phyloP scores from a whole-genome alignment of 2,797 vertebrate genomes.

The Trematomus bernacchii region DNA sequence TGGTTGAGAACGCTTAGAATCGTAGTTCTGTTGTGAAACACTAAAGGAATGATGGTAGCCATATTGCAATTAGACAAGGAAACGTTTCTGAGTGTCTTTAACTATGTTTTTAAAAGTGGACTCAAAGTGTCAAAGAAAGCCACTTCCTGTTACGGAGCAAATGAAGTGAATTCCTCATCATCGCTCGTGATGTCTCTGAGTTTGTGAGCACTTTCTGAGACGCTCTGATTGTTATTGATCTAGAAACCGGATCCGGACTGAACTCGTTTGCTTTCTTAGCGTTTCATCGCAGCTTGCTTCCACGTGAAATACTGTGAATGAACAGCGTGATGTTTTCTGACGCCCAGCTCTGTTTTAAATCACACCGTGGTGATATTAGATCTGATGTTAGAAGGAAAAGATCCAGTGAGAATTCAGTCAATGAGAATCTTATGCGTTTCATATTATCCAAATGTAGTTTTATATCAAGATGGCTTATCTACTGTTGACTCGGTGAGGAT shows the following conservation, averaged over 20 bases:
- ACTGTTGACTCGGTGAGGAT: background rate
- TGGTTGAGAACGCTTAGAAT: background rate
- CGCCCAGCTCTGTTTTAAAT: background rate
- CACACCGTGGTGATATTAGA: slow-evolving; percentile 16
- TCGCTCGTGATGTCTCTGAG: background rate
- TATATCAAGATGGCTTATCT: background rate
- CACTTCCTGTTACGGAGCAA: slow-evolving; percentile 1
- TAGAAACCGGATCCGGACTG: background rate
- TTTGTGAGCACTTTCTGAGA: slow-evolving; percentile 2
- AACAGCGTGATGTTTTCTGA: slow-evolving; percentile 6
- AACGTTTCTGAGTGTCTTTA: background rate
- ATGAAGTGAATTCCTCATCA: slow-evolving; percentile 4
- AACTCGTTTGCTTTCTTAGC: background rate
- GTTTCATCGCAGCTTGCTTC: background rate
- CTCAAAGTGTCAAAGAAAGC: background rate
- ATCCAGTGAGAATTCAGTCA: background rate
- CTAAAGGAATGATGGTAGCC: background rate
- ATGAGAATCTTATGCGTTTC: too few relatives aligned
- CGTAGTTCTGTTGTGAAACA: background rate
- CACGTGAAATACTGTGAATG: slow-evolving; percentile 27
- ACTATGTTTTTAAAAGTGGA: background rate
- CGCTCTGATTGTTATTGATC: slow-evolving; percentile 1
- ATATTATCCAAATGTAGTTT: background rate
- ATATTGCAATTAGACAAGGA: too few relatives aligned
- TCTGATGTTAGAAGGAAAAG: background rate